Percentiles rank a stretch among this genome's conserved stretches.
These are phyloP conservation scores for Gorsachius goisagi DNA, from an alignment of 2,113 vertebrate genomes.

Conservation along the genomic window DNA sequence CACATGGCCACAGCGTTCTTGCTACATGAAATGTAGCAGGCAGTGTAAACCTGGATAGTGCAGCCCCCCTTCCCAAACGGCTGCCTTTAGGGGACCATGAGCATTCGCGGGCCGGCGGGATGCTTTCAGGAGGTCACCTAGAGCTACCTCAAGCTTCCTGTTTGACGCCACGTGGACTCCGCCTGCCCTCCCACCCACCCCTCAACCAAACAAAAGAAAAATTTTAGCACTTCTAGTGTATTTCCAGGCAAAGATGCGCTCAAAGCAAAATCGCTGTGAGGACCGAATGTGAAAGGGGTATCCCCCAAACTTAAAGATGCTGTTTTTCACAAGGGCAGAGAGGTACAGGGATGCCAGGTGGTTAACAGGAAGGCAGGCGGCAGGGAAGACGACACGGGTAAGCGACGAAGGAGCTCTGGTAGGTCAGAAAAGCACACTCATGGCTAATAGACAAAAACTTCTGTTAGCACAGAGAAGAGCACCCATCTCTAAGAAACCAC, in stretches of 20 bases:
- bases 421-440: not conserved
- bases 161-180: not conserved
- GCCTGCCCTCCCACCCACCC: not conserved
- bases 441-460: not conserved
- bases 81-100: not conserved
- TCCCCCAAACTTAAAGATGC: not conserved
- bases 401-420: rapidly evolving
- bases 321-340: not conserved
- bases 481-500: conserved; percentile 12
- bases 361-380: rapidly evolving
- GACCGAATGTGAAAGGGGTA: not conserved
- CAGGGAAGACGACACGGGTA: not conserved
- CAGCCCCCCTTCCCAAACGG: not conserved
- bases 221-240: not conserved
- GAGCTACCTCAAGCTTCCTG: not conserved
- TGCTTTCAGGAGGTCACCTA: not conserved
- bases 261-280: not conserved
- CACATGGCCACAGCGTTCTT: not conserved
- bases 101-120: not conserved
- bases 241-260: not conserved
- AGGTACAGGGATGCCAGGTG: not conserved
- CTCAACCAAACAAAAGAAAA: not conserved
- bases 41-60: not conserved
- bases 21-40: not conserved
- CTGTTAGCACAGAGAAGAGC: not conserved